Evolutionary conservation across 2,888 invertebrate genomes (phyloP).

Genomic region (Thera britannica): DNA sequence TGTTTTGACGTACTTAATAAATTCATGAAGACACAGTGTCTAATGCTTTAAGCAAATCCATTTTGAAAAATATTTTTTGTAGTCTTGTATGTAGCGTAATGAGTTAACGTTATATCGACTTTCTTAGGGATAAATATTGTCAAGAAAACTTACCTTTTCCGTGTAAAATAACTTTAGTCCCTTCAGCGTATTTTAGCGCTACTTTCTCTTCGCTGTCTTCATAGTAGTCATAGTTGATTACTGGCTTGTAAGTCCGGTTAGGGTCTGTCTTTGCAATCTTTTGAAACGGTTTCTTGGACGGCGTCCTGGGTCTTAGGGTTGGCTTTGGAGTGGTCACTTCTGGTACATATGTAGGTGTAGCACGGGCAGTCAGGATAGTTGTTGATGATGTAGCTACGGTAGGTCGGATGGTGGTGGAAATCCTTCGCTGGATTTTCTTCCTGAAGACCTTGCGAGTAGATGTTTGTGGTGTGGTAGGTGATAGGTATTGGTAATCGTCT

Average conservation of each 20-base stretch:
- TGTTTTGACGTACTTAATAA: too few species aligned
- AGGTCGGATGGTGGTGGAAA: constrained; percentile 66
- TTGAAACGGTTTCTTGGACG: constrained; percentile 63
- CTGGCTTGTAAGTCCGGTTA: constrained; percentile 62
- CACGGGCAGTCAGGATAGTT: constrained; percentile 14
- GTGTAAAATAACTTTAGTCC: constrained; percentile 84
- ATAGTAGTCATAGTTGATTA: constrained; percentile 88
- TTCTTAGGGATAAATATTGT: not conserved
- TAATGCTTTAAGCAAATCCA: constrained; percentile 4
- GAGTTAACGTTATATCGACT: not conserved
- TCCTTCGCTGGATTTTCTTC: constrained; percentile 67
- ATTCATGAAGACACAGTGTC: not conserved
- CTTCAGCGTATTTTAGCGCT: constrained; percentile 73
- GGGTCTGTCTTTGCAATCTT: constrained; percentile 55
- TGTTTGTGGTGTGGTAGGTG: constrained; percentile 68
- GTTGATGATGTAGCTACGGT: constrained; percentile 42
- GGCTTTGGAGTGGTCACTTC: constrained; percentile 22
- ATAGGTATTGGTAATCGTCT: constrained; percentile 79
- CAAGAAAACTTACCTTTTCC: constrained; percentile 68
- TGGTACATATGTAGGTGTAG: constrained; percentile 39
- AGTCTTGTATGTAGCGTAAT: not conserved
- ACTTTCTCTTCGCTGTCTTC: constrained; percentile 87
- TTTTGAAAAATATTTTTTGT: not conserved
- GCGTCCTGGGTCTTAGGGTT: constrained; percentile 39
- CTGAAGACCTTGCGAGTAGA: constrained; percentile 58